Evolutionary conservation across 2,797 vertebrate species (phyloP).

Genomic region (Salarias fasciatus): DNA sequence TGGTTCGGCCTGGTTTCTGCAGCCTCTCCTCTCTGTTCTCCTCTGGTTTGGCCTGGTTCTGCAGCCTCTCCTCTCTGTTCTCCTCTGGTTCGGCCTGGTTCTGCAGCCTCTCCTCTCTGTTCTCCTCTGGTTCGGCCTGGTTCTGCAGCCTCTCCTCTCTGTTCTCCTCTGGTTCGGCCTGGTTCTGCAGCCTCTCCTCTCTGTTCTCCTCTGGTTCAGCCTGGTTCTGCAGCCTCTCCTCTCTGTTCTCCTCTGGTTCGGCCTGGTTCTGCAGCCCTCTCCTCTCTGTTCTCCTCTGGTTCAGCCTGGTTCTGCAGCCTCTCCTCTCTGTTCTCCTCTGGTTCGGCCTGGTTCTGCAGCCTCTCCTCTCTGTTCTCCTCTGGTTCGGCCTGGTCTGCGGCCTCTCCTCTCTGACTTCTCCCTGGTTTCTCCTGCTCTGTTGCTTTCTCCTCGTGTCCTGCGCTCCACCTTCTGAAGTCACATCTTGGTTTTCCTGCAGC

Average conservation of each 20-base stretch:
- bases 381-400: slow-evolving; percentile 8
- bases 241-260: not conserved
- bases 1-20: slow-evolving; percentile 8
- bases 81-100: slow-evolving; percentile 6
- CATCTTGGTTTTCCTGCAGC: too few species aligned
- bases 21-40: not conserved
- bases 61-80: not conserved
- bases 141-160: not conserved
- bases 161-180: slow-evolving; percentile 5
- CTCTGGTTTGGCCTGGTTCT: slow-evolving; percentile 6
- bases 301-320: slow-evolving; percentile 7
- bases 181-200: not conserved
- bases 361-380: not conserved
- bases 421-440: not conserved
- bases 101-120: not conserved
- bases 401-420: not conserved
- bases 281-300: not conserved
- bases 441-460: not conserved
- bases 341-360: slow-evolving; percentile 7
- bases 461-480: not conserved
- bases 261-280: slow-evolving; percentile 1
- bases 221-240: slow-evolving; percentile 1
- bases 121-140: slow-evolving; percentile 4
- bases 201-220: not conserved
- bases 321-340: not conserved